Conservation (phyloP, 2,888 invertebrate genomes). For the Tipula unca region DNA sequence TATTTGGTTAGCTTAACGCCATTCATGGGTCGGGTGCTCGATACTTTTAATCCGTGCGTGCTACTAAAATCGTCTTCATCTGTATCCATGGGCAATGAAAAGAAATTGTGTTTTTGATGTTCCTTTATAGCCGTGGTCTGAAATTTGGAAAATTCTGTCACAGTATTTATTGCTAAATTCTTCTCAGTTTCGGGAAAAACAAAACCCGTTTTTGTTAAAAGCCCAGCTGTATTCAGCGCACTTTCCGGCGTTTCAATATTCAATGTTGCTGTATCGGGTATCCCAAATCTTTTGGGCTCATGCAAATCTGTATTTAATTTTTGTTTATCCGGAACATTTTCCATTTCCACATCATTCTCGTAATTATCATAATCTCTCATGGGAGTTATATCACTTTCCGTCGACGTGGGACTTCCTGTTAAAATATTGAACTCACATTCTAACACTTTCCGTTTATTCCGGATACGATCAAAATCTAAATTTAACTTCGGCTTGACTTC, state of each 20-base stretch:
- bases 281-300: constrained; percentile 18
- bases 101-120: constrained; percentile 1
- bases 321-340: constrained; percentile 14
- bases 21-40: constrained; percentile 27
- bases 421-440: constrained; percentile 32
- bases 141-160: background rate
- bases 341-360: constrained; percentile 26
- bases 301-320: constrained; percentile 14
- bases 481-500: constrained; percentile 26
- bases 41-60: constrained; percentile 4
- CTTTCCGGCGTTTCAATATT: constrained; percentile 30
- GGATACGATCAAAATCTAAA: constrained; percentile 30
- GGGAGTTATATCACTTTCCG: constrained; percentile 29
- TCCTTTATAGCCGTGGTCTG: background rate
- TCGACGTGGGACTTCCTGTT: constrained; percentile 34
- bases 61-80: background rate
- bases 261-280: constrained; percentile 23
- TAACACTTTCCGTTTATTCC: constrained; percentile 31
- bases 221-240: constrained; percentile 33
- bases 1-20: constrained; percentile 46
- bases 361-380: constrained; percentile 24
- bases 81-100: background rate
- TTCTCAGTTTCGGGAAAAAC: constrained; percentile 25
- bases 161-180: background rate
- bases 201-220: constrained; percentile 31